phyloP scores from a whole-genome alignment of 1,140 invertebrate species.

The Macrotrachela quadricornifera region DNA sequence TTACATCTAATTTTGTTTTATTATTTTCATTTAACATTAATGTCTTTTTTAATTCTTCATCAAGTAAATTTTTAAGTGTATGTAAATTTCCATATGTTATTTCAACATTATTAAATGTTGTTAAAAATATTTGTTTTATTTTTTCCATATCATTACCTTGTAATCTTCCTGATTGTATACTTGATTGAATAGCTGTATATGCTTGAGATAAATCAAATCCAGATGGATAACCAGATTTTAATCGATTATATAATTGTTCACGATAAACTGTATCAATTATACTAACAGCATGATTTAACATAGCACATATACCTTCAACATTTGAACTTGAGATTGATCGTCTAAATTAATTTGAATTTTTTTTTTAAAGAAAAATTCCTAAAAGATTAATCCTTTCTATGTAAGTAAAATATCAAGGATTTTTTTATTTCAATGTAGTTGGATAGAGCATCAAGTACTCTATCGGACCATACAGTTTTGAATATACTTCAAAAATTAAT shows the following conservation, averaged over 20 bases:
- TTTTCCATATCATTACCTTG: conserved; percentile 41
- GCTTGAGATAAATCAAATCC: conserved; percentile 30
- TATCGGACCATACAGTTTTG: too few species aligned
- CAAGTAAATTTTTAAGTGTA: conserved; percentile 47
- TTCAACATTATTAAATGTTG: conserved; percentile 75
- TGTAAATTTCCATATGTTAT: conserved; percentile 68
- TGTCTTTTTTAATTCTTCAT: conserved; percentile 20
- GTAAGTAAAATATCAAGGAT: too few species aligned
- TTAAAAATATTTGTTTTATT: conserved; percentile 37
- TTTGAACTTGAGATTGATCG: conserved; percentile 66
- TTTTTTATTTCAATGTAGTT: too few species aligned
- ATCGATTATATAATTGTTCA: conserved; percentile 46
- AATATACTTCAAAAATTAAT: too few species aligned
- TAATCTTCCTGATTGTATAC: conserved; percentile 29
- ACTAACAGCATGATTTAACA: conserved; percentile 74
- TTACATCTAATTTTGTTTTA: conserved; percentile 24
- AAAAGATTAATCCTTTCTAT: too few species aligned
- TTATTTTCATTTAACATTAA: conserved; percentile 22
- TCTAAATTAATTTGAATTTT: conserved; percentile 33
- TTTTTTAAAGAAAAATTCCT: too few species aligned
- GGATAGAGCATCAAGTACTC: too few species aligned
- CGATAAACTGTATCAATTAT: conserved; percentile 67
- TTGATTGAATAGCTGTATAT: conserved; percentile 52
- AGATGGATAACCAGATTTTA: conserved; percentile 54
- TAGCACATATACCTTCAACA: conserved; percentile 81